phyloP scores from a whole-genome alignment of 2,113 vertebrate genomes.

The Albula goreensis region DNA sequence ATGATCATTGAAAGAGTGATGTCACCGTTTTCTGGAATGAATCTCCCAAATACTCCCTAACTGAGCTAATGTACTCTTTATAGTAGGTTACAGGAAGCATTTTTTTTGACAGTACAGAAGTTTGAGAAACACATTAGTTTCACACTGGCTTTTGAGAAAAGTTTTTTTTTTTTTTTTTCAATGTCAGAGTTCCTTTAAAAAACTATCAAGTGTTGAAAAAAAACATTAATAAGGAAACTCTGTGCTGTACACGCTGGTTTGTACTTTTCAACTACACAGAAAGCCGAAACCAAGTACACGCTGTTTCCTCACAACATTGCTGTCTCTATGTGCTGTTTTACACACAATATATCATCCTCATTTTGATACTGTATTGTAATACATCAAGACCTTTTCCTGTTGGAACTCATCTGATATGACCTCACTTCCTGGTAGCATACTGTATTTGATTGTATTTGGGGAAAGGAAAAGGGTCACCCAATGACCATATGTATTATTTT shows the following conservation, averaged over 20 bases:
- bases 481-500: not conserved
- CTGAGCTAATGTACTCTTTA: not conserved
- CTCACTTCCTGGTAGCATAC: conserved; percentile 3
- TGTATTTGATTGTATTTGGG: not conserved
- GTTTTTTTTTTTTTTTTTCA: not conserved
- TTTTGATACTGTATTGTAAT: conserved; percentile 9
- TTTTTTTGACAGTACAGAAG: not conserved
- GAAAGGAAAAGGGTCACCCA: not conserved
- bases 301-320: not conserved
- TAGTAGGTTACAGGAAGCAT: not conserved
- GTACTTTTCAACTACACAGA: not conserved
- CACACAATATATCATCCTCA: not conserved
- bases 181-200: not conserved
- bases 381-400: not conserved
- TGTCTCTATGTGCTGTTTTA: not conserved
- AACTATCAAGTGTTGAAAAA: not conserved
- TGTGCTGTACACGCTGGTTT: not conserved
- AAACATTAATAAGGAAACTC: not conserved
- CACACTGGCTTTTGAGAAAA: not conserved
- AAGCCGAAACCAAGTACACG: not conserved
- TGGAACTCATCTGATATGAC: not conserved
- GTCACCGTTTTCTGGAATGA: not conserved
- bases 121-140: not conserved
- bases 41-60: not conserved
- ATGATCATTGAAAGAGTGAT: not conserved